These are phyloP conservation scores for Istiophorus platypterus DNA, from an alignment of 2,113 vertebrate genomes.

Conservation along the genomic window DNA sequence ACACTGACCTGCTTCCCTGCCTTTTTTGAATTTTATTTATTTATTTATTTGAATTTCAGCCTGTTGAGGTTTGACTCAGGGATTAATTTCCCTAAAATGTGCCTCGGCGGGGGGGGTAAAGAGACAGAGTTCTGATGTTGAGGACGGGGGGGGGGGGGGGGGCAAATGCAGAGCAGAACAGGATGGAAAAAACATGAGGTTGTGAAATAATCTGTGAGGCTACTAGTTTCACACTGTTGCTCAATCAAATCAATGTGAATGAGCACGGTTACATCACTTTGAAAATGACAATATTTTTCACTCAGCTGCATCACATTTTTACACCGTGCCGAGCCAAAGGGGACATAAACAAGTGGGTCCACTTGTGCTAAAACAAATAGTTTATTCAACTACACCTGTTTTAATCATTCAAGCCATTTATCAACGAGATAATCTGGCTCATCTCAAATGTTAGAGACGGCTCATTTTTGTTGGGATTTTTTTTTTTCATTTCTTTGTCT, in stretches of 20 bases:
- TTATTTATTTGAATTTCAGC: background rate
- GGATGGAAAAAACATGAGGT: conserved; percentile 48
- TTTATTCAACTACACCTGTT: too few relatives aligned
- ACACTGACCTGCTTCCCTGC: conserved; percentile 44
- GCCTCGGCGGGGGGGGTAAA: background rate
- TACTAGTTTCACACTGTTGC: conserved; percentile 52
- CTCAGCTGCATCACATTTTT: conserved; percentile 6
- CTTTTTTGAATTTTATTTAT: too few relatives aligned
- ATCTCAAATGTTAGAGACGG: background rate
- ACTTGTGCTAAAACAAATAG: too few relatives aligned
- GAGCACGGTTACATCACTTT: conserved; percentile 55
- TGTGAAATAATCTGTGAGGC: conserved; percentile 60
- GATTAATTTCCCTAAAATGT: conserved; percentile 40
- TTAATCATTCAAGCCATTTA: too few relatives aligned
- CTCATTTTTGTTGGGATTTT: background rate
- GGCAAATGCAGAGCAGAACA: conserved; percentile 40
- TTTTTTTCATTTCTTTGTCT: too few relatives aligned
- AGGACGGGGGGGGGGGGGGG: too few relatives aligned
- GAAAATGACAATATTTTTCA: conserved; percentile 24
- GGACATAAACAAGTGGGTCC: background rate
- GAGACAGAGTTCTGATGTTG: too few relatives aligned
- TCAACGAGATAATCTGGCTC: too few relatives aligned
- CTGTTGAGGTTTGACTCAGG: conserved; percentile 14
- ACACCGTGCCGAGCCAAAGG: conserved; percentile 8
- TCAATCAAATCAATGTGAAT: conserved; percentile 49